These are phyloP conservation scores for Leptinotarsa undecemlineata DNA, from an alignment of 1,140 invertebrate species.

Conservation along the genomic window DNA sequence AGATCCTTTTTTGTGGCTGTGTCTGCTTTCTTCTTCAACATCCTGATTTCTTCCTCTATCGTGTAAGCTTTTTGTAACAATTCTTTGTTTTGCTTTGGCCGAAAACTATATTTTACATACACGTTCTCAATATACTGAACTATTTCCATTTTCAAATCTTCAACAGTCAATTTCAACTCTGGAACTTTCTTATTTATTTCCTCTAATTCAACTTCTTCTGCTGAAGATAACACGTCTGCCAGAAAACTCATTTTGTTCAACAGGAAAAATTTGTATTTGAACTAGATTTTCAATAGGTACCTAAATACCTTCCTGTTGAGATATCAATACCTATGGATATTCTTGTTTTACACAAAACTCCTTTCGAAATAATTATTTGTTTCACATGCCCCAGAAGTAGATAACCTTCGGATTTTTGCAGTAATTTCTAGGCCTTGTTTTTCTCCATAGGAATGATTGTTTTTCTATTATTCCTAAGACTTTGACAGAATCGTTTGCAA, in stretches of 20 bases:
- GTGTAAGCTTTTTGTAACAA: constrained; percentile 55
- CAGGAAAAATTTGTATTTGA: too few species aligned
- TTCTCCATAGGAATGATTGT: too few species aligned
- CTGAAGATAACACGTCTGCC: constrained; percentile 39
- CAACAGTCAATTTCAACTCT: constrained; percentile 61
- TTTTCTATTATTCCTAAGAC: too few species aligned
- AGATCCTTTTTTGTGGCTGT: constrained; percentile 63
- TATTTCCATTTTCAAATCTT: constrained; percentile 60
- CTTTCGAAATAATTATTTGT: too few species aligned
- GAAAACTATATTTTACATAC: constrained; percentile 60
- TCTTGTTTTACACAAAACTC: too few species aligned
- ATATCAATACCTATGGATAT: too few species aligned
- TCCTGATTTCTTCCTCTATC: constrained; percentile 56
- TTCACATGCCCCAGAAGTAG: too few species aligned
- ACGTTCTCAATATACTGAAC: constrained; percentile 60
- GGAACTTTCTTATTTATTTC: constrained; percentile 59
- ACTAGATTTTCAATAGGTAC: too few species aligned
- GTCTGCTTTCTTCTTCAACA: constrained; percentile 60
- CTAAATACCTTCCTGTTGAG: too few species aligned
- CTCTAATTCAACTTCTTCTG: constrained; percentile 50
- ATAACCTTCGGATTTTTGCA: too few species aligned
- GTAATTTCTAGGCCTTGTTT: too few species aligned
- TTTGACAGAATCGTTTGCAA: too few species aligned
- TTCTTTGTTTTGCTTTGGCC: constrained; percentile 58
- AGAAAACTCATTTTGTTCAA: constrained; percentile 43